A percentile compares a stretch with the other conserved stretches of the same genome.
Evolutionary conservation across 2,888 invertebrate species (phyloP).

Genomic region (Achlya flavicornis): DNA sequence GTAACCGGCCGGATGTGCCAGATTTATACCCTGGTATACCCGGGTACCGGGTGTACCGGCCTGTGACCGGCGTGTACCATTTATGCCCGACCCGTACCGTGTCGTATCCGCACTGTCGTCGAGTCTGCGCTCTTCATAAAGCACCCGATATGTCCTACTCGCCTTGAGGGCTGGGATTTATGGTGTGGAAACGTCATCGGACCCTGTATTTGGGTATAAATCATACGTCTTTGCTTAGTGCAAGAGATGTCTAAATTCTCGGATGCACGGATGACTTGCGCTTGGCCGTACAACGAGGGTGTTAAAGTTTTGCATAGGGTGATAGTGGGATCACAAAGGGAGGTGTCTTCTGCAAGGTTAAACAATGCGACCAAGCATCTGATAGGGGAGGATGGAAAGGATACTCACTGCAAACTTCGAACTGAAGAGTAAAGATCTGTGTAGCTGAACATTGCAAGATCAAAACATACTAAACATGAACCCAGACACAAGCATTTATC

Average conservation of each 20-base stretch:
- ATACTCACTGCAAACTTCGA: neutral
- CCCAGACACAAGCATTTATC: too few relatives aligned
- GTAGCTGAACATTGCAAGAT: too few relatives aligned
- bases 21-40: conserved; percentile 76
- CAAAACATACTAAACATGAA: too few relatives aligned
- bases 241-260: conserved; percentile 67
- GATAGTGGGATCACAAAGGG: neutral
- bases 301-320: conserved; percentile 9
- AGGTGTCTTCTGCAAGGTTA: neutral
- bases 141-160: conserved; percentile 73
- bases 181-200: conserved; percentile 81
- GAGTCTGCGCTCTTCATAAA: conserved; percentile 75
- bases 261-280: conserved; percentile 49
- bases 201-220: conserved; percentile 74
- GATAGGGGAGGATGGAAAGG: neutral
- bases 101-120: conserved; percentile 69
- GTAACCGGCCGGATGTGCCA: conserved; percentile 78
- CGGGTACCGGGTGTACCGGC: conserved; percentile 45
- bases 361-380: neutral
- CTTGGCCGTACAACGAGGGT: conserved; percentile 4
- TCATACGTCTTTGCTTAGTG: conserved; percentile 76
- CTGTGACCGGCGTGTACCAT: conserved; percentile 49
- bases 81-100: conserved; percentile 18
- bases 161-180: conserved; percentile 81
- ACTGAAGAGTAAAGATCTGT: neutral